A percentile compares a stretch with the other conserved stretches of the same genome.
phyloP scores from a whole-genome alignment of 92 coral and sea anemone genomes.

The Montipora capitata region DNA sequence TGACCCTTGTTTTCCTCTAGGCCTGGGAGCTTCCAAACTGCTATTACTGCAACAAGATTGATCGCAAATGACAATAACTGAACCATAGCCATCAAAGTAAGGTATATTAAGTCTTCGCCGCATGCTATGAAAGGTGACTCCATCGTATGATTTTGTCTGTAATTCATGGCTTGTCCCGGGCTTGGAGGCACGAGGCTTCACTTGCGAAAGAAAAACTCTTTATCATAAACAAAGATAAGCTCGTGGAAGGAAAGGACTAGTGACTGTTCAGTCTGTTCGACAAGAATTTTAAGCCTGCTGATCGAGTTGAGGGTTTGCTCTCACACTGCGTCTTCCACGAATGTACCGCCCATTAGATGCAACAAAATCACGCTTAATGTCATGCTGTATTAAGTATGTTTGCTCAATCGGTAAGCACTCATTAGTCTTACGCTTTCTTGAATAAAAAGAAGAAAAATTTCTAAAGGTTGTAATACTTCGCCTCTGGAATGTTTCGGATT shows the following conservation, averaged over 20 bases:
- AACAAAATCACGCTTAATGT: background rate
- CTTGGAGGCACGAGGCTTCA: background rate
- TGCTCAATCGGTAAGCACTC: background rate
- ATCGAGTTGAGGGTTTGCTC: too few relatives aligned
- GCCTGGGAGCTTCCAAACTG: conserved; percentile 86
- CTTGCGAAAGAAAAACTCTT: background rate
- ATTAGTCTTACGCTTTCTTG: conserved; percentile 6
- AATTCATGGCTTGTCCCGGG: conserved; percentile 14
- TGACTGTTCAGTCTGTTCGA: background rate
- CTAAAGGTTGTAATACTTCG: background rate
- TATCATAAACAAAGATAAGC: background rate
- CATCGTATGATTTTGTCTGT: background rate
- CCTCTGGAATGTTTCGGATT: background rate
- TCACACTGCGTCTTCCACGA: background rate
- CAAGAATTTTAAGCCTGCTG: too few relatives aligned
- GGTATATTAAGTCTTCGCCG: background rate
- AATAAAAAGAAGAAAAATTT: background rate
- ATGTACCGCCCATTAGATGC: background rate
- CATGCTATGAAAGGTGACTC: background rate
- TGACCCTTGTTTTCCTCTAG: conserved; percentile 82
- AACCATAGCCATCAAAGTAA: conserved; percentile 39
- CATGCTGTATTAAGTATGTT: background rate
- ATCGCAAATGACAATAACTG: conserved; percentile 66
- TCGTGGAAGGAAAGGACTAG: background rate
- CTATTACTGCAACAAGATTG: conserved; percentile 81